phyloP scores from a whole-genome alignment of 2,888 invertebrate species.

The Tetanocera ferruginea region DNA sequence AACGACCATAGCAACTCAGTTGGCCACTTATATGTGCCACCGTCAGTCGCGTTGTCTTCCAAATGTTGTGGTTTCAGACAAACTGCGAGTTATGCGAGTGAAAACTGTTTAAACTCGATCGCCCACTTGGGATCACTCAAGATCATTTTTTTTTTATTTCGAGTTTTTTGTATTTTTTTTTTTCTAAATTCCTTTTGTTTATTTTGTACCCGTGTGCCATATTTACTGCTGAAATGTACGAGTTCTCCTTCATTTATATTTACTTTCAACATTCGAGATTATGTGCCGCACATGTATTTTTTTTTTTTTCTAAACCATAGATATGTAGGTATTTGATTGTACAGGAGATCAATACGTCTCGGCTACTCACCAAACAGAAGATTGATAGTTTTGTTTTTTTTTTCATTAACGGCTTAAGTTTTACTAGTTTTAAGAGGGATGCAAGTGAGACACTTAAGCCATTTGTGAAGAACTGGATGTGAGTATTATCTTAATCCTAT shows the following conservation, averaged over 20 bases:
- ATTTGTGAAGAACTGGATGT: too few species aligned
- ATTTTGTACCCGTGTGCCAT: not conserved
- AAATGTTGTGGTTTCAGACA: not conserved
- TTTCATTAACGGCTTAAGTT: too few species aligned
- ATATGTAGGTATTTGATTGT: too few species aligned
- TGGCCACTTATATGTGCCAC: too few species aligned
- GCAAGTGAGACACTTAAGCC: too few species aligned
- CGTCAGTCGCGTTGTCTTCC: not conserved
- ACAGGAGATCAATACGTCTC: not conserved
- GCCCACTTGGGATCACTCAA: constrained; percentile 58
- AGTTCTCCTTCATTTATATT: constrained; percentile 21
- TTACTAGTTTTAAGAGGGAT: too few species aligned
- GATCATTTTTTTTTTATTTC: not conserved
- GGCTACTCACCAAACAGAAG: not conserved
- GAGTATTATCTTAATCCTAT: too few species aligned
- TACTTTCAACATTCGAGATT: not conserved
- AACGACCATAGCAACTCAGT: too few species aligned
- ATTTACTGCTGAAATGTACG: constrained; percentile 21
- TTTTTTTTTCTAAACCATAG: too few species aligned
- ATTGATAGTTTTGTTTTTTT: too few species aligned
- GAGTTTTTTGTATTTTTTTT: not conserved
- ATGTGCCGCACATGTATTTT: not conserved
- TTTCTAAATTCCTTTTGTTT: not conserved
- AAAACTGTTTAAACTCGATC: constrained; percentile 63
- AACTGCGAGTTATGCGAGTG: constrained; percentile 1